Percentiles rank a stretch among this genome's conserved stretches.
Conservation (phyloP, 2,113 vertebrate genomes). For the Leptobrachium leishanense region DNA sequence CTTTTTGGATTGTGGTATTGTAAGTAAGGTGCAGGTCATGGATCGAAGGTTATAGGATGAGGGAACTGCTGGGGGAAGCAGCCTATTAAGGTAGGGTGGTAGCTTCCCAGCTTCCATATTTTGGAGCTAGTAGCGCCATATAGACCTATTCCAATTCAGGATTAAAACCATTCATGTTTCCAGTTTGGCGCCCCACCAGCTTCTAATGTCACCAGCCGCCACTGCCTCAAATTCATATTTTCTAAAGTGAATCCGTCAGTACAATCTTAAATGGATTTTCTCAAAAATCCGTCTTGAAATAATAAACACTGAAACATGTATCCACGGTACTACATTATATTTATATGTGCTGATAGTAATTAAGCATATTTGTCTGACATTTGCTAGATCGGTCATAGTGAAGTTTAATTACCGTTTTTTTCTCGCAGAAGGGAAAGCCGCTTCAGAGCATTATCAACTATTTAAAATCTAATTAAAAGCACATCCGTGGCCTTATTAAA, state of each 20-base stretch:
- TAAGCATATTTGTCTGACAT: conserved; percentile 67
- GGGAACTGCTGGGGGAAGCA: too few species aligned
- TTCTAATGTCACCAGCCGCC: too few species aligned
- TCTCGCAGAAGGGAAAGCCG: conserved; percentile 34
- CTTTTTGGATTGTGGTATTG: too few species aligned
- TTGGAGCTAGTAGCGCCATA: too few species aligned
- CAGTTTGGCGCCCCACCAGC: too few species aligned
- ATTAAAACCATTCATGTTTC: too few species aligned
- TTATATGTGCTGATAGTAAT: conserved; percentile 60
- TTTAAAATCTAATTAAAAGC: conserved; percentile 54
- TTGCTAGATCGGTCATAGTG: conserved; percentile 58
- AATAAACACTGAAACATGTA: conserved; percentile 57
- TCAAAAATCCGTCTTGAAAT: conserved; percentile 48
- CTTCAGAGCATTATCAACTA: conserved; percentile 53
- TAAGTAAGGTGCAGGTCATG: too few species aligned
- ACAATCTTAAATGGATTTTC: conserved; percentile 13
- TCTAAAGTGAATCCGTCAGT: background rate
- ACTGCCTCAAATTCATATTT: too few species aligned
- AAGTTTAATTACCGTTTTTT: conserved; percentile 52
- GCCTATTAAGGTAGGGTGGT: too few species aligned
- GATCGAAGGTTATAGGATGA: too few species aligned
- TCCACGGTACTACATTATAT: conserved; percentile 34
- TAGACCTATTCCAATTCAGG: too few species aligned
- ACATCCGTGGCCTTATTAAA: conserved; percentile 1
- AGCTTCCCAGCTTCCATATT: too few species aligned